Base-by-base conservation (phyloP, 2,888 invertebrate species). In the Eudasyphora cyanicolor region DNA sequence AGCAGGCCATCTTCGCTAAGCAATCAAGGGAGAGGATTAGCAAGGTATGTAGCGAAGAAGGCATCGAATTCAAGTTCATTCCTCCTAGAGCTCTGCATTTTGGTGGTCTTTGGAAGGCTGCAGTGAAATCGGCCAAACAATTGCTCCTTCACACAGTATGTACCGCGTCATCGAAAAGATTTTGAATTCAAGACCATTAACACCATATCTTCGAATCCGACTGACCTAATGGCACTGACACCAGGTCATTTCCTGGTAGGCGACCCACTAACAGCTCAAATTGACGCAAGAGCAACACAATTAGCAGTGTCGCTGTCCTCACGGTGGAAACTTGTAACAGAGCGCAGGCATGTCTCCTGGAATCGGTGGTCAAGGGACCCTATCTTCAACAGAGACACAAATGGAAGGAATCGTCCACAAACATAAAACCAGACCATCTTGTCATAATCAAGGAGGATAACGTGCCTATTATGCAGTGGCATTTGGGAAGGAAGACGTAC, bases 131-230 rank as follows among this genome's bases (percentile, higher is more conserved):
- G 10, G 57, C 57, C 1, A 73, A 57, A 8, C 27, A 70, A 7
- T 12, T 32, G 7, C 27, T 70, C 2, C 19, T 51, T 17, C 32
- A 51, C 14, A 45, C 45, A n/a, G 24, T 27, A 24, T 38, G 21
- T 14, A 57, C 57, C 24, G 62, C 64, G 0, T 62, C 49, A 64
- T 54, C 12, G 51, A 76, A 38, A 35, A 49, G 1, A 76, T 76
- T 10, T 8, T 76, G 14, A 76, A 76, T n/a, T 67, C 32, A 14
- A 54, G 49, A 17, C 29, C 54, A 21, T 12, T 54, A 6, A 54
- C 54, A 2, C 86, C 84, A 78, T 86, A 14, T 84, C 83, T 12
- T 71, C 78, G 12, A 85, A 87, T 73, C 79, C 84, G 24, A 82
- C 78, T 19, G 84, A 54, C 35, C 12, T 82, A n/a, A n/a, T 14